These are phyloP conservation scores for Rousettus madagascariensis DNA, from an alignment of 2,797 vertebrate genomes.

Conservation along the genomic window DNA sequence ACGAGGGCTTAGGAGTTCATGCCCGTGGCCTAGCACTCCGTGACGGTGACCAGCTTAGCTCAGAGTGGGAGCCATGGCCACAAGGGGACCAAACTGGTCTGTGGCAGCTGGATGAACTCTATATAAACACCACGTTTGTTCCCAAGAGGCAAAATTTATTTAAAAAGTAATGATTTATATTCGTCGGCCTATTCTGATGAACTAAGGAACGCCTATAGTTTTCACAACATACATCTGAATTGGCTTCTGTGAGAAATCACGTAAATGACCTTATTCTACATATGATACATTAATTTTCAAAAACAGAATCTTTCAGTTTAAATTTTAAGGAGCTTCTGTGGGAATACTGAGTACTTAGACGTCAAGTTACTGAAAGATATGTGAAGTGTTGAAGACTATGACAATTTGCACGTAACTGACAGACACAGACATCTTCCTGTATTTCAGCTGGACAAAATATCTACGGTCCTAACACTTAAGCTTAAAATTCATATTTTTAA, in stretches of 20 bases:
- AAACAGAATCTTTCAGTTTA: constrained; percentile 17
- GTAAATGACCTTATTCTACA: neutral
- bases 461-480: neutral
- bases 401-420: neutral
- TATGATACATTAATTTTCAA: neutral
- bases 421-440: neutral
- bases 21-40: accelerated
- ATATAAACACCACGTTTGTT: neutral
- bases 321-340: constrained; percentile 12
- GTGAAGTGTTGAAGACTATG: neutral
- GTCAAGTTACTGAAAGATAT: neutral
- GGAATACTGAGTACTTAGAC: neutral
- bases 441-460: neutral
- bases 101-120: neutral
- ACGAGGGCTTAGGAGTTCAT: neutral
- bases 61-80: neutral
- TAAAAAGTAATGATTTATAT: constrained; percentile 2
- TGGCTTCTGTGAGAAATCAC: constrained; percentile 20
- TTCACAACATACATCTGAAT: neutral
- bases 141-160: neutral
- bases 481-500: neutral
- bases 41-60: neutral
- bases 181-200: neutral
- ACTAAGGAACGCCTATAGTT: neutral
- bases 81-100: neutral